phyloP scores from a whole-genome alignment of 2,113 vertebrate species.

The Perccottus glenii region DNA sequence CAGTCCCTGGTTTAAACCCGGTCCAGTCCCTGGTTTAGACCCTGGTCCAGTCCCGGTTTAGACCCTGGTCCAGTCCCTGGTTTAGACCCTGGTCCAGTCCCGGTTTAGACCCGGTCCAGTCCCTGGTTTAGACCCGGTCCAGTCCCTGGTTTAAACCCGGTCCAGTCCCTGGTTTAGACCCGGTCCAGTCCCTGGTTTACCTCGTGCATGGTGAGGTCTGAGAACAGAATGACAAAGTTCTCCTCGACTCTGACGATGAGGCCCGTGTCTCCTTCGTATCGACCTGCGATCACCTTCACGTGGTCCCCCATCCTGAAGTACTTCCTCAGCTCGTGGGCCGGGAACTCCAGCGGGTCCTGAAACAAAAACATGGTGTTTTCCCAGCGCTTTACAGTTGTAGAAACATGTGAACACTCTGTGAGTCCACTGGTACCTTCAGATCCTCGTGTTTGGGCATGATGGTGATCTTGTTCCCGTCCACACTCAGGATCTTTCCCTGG shows the following conservation, averaged over 20 bases:
- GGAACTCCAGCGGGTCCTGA: conserved; percentile 95
- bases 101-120: too few species aligned
- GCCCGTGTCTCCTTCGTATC: conserved; percentile 93
- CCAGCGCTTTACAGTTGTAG: too few species aligned
- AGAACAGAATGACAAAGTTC: conserved; percentile 96
- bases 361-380: too few species aligned
- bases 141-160: not conserved
- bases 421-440: conserved; percentile 83
- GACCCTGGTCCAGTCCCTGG: too few species aligned
- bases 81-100: too few species aligned
- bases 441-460: conserved; percentile 98
- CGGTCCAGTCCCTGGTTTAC: conserved; percentile 66
- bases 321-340: conserved; percentile 90
- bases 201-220: conserved; percentile 96
- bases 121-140: too few species aligned
- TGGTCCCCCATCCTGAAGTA: conserved; percentile 98
- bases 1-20: too few species aligned
- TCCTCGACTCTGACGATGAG: conserved; percentile 95
- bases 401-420: too few species aligned
- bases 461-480: conserved; percentile 96
- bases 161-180: not conserved
- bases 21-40: too few species aligned
- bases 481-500: conserved; percentile 94
- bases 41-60: too few species aligned
- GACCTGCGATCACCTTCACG: conserved; percentile 93